Base-by-base conservation (phyloP, 2,113 vertebrate genomes). In the Orientallactaga bullata region DNA sequence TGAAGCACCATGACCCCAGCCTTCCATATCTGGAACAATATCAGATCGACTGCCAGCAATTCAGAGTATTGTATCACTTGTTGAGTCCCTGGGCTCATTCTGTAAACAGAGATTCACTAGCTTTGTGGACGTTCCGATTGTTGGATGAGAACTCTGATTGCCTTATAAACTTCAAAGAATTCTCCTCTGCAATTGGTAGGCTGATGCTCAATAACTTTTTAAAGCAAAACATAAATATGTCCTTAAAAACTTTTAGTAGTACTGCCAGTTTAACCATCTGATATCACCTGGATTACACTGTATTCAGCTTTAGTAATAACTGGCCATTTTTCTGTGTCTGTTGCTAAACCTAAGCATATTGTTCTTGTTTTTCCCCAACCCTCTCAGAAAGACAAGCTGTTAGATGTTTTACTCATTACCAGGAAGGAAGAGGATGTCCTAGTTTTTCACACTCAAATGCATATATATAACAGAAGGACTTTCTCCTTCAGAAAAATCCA, bases 11-110 rank as follows among this genome's bases (percentile, higher is more conserved):
- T 0, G 99, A 99, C 94, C 99, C 99, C 91, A 99, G 99, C 61
- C 98, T 99, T 94, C 99, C 99, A 0, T 99, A 99, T 94, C 97
- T 99, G 85, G 99, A 99, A 21, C 99, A 99, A 95, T 99, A 99
- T 96, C 99, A 99, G 95, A 98, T 99, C 61, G 99, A 99, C 82
- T 99, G 98, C 96, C 98, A 99, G 3, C 99, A 99, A 88, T 99
- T 99, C 98, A 98, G 99, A 81, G 63, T 97, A 9, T 98, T 99
- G 24, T 99, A 98, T 96, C 98, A 98, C 18, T 98, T 99, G 61
- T 86, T 99, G 97, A 99, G 99, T 96, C 99, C 99, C n/a, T 99
- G 99, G 99, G 97, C 98, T 11, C 98, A 98, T 96, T 99, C 98
- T 96, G 97, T 97, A 39, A 98, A 97, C 97, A 98, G 98, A 96